A percentile compares a stretch with the other conserved stretches of the same genome.
Conservation (phyloP, 2,113 vertebrate species). For the Ammodramus savannarum region DNA sequence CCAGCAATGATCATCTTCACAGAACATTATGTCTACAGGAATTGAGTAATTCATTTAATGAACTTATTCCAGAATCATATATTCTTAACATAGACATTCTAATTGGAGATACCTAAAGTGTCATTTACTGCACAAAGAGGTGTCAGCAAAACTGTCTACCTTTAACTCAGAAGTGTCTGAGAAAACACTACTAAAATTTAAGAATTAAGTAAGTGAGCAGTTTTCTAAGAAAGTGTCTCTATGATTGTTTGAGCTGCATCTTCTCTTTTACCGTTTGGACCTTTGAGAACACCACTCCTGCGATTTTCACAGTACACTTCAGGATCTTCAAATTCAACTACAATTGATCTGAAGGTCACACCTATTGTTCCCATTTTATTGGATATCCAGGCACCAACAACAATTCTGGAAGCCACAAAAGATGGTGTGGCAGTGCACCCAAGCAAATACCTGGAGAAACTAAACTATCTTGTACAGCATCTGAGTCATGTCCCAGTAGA, state of each 20-base stretch:
- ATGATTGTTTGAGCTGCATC: not conserved
- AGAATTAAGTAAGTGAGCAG: not conserved
- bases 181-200: not conserved
- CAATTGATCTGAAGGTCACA: not conserved
- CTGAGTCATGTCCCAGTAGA: not conserved
- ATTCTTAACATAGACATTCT: not conserved
- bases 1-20: not conserved
- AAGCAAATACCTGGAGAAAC: not conserved
- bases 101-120: not conserved
- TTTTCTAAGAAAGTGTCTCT: not conserved
- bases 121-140: not conserved
- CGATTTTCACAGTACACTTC: not conserved
- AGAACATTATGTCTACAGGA: slow-evolving; percentile 9
- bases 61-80: not conserved
- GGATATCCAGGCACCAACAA: not conserved
- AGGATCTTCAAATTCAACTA: not conserved
- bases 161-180: not conserved
- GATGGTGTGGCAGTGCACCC: not conserved
- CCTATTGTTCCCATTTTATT: not conserved
- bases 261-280: not conserved
- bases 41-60: not conserved
- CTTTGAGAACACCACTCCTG: not conserved
- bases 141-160: not conserved
- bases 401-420: not conserved
- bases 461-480: not conserved